Percentiles rank a stretch among this genome's conserved stretches.
phyloP scores from a whole-genome alignment of 37 sponge, comb jelly and placozoan species.

The Spongilla lacustris region DNA sequence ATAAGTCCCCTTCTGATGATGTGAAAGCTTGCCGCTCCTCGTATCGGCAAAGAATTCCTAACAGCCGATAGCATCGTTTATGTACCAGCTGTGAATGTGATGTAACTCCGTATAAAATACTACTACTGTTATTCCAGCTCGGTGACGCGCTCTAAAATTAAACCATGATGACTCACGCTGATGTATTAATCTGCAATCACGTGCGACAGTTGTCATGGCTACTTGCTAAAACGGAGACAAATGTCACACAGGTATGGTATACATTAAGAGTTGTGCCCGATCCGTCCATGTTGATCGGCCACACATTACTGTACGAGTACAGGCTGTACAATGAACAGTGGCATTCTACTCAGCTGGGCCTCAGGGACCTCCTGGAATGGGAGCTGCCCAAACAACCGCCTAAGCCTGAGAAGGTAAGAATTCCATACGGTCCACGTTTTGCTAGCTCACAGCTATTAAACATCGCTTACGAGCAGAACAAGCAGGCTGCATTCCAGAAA shows the following conservation, averaged over 20 bases:
- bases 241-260: constrained; percentile 55
- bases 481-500: constrained; percentile 84
- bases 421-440: too few relatives aligned
- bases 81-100: too few relatives aligned
- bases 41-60: not conserved
- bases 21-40: not conserved
- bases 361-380: constrained; percentile 74
- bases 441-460: not conserved
- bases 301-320: not conserved
- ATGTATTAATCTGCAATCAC: not conserved
- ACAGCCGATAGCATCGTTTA: not conserved
- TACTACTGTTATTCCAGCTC: too few relatives aligned
- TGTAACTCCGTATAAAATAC: too few relatives aligned
- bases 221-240: not conserved
- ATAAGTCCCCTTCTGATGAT: not conserved
- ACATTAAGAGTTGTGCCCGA: not conserved
- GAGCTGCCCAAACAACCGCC: constrained; percentile 78
- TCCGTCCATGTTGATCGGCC: not conserved
- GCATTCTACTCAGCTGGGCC: constrained; percentile 81
- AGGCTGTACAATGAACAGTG: constrained; percentile 90
- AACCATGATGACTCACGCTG: too few relatives aligned
- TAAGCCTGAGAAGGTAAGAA: constrained; percentile 85
- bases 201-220: not conserved
- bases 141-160: too few relatives aligned
- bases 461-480: constrained; percentile 61